phyloP scores from a whole-genome alignment of 2,888 invertebrate genomes.

The Troides oblongomaculatus region DNA sequence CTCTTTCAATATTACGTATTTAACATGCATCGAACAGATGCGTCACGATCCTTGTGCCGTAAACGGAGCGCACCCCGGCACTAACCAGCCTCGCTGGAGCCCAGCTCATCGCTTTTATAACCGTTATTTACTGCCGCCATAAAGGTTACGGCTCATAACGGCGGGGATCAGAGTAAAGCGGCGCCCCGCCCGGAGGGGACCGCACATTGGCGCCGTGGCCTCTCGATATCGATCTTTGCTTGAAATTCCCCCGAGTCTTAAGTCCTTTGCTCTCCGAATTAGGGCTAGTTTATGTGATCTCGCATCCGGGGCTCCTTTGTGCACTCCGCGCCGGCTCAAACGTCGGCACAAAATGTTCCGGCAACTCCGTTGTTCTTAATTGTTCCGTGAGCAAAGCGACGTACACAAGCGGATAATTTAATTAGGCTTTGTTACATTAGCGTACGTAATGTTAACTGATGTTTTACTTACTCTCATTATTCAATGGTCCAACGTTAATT shows the following conservation, averaged over 20 bases:
- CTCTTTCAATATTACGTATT: slow-evolving; percentile 57
- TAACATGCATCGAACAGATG: slow-evolving; percentile 71
- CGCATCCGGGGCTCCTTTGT: slow-evolving; percentile 34
- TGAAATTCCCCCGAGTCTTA: slow-evolving; percentile 68
- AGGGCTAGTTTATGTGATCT: slow-evolving; percentile 65
- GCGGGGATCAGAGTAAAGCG: slow-evolving; percentile 57
- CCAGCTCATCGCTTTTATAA: slow-evolving; percentile 25
- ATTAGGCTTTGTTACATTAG: slow-evolving; percentile 9
- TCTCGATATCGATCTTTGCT: slow-evolving; percentile 76
- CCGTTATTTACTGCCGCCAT: slow-evolving; percentile 46
- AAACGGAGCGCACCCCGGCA: slow-evolving; percentile 65
- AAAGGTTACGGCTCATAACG: slow-evolving; percentile 52
- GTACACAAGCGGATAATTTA: slow-evolving; percentile 10
- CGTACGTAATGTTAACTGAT: background rate
- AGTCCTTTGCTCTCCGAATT: slow-evolving; percentile 63
- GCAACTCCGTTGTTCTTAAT: slow-evolving; percentile 36
- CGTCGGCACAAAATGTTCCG: slow-evolving; percentile 10
- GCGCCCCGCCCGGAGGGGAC: slow-evolving; percentile 50
- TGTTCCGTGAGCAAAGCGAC: slow-evolving; percentile 32
- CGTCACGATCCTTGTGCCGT: slow-evolving; percentile 69
- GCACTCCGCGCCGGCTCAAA: slow-evolving; percentile 32
- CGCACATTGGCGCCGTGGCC: slow-evolving; percentile 69
- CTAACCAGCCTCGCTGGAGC: slow-evolving; percentile 50
- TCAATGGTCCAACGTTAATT: background rate
- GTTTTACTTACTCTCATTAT: background rate